These are phyloP conservation scores for Cheilosia urbana DNA, from an alignment of 2,888 invertebrate genomes.

Conservation along the genomic window DNA sequence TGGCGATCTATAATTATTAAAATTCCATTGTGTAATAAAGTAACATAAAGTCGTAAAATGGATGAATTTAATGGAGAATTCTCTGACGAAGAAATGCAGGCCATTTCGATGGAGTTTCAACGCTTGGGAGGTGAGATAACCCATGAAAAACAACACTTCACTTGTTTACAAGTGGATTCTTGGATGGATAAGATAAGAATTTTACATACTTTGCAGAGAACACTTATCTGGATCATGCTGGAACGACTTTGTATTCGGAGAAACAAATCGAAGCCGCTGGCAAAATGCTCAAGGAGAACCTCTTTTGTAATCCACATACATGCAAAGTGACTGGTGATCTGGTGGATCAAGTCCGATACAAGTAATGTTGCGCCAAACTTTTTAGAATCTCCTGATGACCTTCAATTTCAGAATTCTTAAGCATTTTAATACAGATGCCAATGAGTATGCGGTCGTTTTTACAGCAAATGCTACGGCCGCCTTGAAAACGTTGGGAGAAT, in stretches of 20 bases:
- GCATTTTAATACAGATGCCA: constrained; percentile 91
- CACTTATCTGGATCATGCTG: constrained; percentile 95
- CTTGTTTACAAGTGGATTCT: background rate
- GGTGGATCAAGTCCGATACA: constrained; percentile 92
- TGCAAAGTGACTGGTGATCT: constrained; percentile 92
- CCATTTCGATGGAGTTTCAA: constrained; percentile 78
- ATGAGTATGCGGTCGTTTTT: constrained; percentile 94
- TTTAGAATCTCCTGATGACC: background rate
- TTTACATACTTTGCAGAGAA: constrained; percentile 84
- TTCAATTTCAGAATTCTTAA: constrained; percentile 87
- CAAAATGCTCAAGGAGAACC: constrained; percentile 88
- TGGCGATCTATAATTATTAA: background rate
- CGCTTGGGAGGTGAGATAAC: constrained; percentile 77
- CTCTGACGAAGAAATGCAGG: constrained; percentile 75
- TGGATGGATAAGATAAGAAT: constrained; percentile 29
- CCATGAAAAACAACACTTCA: background rate
- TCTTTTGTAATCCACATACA: constrained; percentile 96
- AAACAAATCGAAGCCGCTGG: constrained; percentile 88
- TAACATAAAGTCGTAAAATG: constrained; percentile 24
- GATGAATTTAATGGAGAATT: constrained; percentile 76
- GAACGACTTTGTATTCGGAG: constrained; percentile 92
- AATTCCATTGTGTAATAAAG: background rate
- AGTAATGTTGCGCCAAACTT: constrained; percentile 83
- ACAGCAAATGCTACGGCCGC: constrained; percentile 97
- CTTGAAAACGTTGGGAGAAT: constrained; percentile 92